Evolutionary conservation across 2,888 invertebrate species (phyloP), one percentile per base, ranked within the genome.

Genomic region (Nemotelus nigrinus): DNA sequence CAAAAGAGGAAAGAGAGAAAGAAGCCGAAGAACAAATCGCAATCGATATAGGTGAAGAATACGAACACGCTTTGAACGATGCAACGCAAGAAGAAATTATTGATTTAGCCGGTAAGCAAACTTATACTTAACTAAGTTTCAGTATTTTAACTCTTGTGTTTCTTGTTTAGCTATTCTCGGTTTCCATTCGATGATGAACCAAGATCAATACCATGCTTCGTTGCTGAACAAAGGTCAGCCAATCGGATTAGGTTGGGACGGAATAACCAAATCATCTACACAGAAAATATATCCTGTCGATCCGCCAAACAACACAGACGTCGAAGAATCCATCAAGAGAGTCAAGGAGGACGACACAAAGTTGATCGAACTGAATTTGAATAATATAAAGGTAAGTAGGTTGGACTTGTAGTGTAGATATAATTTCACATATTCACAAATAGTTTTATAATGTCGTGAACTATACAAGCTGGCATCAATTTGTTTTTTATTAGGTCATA

Each of bases 141-240:
- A 45, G 74, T 44, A 4, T 70, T 3, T 48, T 77, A 3, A 48
- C 7, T 10, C 10, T 10, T 44, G 43, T 25, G 48, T 48, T 71
- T 45, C 25, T 25, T 25, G 25, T 25, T 25, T 88, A 96, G 98
- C 98, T 87, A 97, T 98, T 88, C 92, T 98, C 85, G 99, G 99
- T 85, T 98, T 99, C 92, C 99, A 99, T 89, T 98, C 98, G 80
- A 98, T 99, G 96, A 96, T 99, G 94, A 99, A 98, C 88, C 99
- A 99, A 89, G 98, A 98, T 86, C 99, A 99, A 89, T 99, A 98
- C 88, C 98, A 99, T 89, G 97, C 98, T 79, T 98, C 99, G 58
- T 89, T 97, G 80, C 88, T 96, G 81, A 97, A 96, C 89, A 96
- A 96, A 88, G 96, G 95, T 45, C 95, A 96, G 85, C 95, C 95